A percentile compares a stretch with the other conserved stretches of the same genome.
Evolutionary conservation across 1,140 invertebrate genomes (phyloP).

Genomic region (Tachypleus tridentatus): DNA sequence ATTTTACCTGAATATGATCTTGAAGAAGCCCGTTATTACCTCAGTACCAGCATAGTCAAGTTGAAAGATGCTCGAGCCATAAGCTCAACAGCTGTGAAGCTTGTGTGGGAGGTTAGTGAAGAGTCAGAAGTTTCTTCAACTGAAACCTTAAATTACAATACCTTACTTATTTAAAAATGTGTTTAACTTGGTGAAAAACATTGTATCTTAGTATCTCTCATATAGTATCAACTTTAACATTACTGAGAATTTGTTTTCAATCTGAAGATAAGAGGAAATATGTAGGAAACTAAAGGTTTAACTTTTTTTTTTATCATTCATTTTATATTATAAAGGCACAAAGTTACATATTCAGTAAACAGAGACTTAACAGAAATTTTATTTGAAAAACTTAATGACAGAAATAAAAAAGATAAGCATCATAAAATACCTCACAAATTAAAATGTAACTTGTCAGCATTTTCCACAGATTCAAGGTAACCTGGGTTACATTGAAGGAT

Average conservation of each 20-base stretch:
- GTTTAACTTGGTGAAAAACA: background rate
- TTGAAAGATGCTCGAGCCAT: constrained; percentile 60
- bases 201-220: background rate
- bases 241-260: background rate
- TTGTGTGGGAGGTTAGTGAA: constrained; percentile 63
- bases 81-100: constrained; percentile 63
- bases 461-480: constrained; percentile 29
- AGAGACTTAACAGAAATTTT: too few relatives aligned
- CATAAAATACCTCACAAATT: background rate
- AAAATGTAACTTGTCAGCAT: background rate
- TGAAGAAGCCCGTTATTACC: constrained; percentile 50
- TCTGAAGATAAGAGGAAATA: background rate
- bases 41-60: constrained; percentile 41
- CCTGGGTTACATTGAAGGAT: constrained; percentile 56
- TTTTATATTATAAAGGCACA: too few relatives aligned
- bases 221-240: background rate
- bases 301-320: background rate
- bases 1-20: constrained; percentile 58
- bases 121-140: too few relatives aligned
- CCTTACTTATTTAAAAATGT: constrained; percentile 5
- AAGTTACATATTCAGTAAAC: too few relatives aligned
- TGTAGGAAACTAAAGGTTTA: background rate
- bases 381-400: background rate
- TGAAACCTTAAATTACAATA: too few relatives aligned
- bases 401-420: background rate